phyloP scores from a whole-genome alignment of 2,797 vertebrate species.

The Sciurus vulgaris region DNA sequence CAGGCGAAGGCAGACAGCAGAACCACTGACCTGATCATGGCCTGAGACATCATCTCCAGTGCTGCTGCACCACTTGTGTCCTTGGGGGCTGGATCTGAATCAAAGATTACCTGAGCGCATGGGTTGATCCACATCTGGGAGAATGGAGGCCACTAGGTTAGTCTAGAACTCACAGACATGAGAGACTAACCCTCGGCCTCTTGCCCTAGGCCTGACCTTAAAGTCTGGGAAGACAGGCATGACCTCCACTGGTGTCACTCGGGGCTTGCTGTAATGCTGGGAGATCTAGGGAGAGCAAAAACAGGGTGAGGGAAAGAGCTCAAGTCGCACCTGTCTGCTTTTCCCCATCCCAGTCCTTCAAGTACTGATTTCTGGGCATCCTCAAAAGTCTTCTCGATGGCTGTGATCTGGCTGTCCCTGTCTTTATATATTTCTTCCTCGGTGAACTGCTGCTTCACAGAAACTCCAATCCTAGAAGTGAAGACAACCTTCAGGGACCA shows the following conservation, averaged over 20 bases:
- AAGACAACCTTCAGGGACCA: neutral
- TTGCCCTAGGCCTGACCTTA: conserved; percentile 90
- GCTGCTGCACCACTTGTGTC: conserved; percentile 91
- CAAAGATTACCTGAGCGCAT: conserved; percentile 97
- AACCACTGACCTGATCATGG: conserved; percentile 94
- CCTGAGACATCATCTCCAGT: conserved; percentile 98
- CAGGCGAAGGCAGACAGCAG: neutral
- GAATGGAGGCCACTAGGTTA: neutral
- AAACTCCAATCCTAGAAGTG: conserved; percentile 93
- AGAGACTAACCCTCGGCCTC: neutral
- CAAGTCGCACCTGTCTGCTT: neutral
- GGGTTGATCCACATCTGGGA: conserved; percentile 98
- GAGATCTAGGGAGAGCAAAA: conserved; percentile 88
- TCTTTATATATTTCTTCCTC: conserved; percentile 99
- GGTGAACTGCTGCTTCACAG: conserved; percentile 98
- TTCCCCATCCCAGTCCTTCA: neutral
- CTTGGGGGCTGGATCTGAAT: conserved; percentile 97
- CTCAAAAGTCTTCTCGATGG: conserved; percentile 98
- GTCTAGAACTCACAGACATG: neutral
- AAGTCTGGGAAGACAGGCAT: conserved; percentile 97
- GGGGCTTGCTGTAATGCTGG: conserved; percentile 97
- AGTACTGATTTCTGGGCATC: conserved; percentile 95
- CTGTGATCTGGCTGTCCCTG: conserved; percentile 96
- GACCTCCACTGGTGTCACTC: conserved; percentile 95
- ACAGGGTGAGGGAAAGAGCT: neutral